These are phyloP conservation scores for Brevipalpus yothersi DNA, from an alignment of 1,140 invertebrate species.

Conservation along the genomic window DNA sequence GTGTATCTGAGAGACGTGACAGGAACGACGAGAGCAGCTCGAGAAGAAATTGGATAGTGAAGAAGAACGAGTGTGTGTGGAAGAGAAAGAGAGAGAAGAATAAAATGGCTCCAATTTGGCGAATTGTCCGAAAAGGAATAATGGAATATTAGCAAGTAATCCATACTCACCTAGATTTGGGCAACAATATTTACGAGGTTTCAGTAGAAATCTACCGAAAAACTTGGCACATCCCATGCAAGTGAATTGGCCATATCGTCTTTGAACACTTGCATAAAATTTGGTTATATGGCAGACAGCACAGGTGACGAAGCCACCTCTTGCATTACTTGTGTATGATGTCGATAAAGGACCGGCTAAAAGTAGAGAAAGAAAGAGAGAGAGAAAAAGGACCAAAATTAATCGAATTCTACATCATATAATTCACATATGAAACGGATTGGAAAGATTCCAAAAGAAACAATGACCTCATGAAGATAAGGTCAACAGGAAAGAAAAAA, in stretches of 20 bases:
- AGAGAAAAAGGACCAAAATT: too few relatives aligned
- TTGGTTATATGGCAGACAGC: conserved; percentile 30
- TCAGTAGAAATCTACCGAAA: conserved; percentile 8
- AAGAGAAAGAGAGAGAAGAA: neutral
- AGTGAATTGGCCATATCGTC: conserved; percentile 27
- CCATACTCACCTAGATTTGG: neutral
- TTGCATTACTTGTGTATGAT: neutral
- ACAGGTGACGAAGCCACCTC: conserved; percentile 3
- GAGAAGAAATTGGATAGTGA: neutral
- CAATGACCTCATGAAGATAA: too few relatives aligned
- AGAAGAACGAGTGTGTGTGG: neutral
- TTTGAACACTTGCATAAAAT: conserved; percentile 29
- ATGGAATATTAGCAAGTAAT: neutral
- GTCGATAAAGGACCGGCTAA: neutral
- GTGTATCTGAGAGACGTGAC: too few relatives aligned
- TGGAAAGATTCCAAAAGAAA: too few relatives aligned
- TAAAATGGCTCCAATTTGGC: neutral
- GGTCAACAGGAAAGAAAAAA: too few relatives aligned
- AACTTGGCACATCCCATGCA: conserved; percentile 10
- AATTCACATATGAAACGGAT: too few relatives aligned
- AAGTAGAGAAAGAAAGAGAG: too few relatives aligned
- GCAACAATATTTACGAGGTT: conserved; percentile 7
- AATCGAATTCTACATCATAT: too few relatives aligned
- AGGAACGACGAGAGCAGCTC: neutral
- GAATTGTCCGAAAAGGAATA: neutral